These are phyloP conservation scores for Palythoa caribaeorum DNA, from an alignment of 92 coral and sea anemone species.

Conservation along the genomic window DNA sequence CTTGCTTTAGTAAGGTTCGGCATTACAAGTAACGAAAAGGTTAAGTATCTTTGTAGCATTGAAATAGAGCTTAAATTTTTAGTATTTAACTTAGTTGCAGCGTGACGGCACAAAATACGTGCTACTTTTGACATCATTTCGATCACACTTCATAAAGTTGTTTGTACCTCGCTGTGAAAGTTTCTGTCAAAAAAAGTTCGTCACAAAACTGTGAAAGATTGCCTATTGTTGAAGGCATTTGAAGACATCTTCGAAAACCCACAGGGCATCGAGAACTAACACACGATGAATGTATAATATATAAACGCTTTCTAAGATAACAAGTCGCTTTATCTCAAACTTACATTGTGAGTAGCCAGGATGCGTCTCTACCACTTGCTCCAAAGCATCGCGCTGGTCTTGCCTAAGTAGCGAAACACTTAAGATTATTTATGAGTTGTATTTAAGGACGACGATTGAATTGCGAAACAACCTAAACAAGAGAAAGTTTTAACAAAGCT, in stretches of 20 bases:
- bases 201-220: constrained; percentile 60
- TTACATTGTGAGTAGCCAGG: constrained; percentile 95
- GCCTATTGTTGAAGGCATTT: constrained; percentile 55
- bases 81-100: constrained; percentile 19
- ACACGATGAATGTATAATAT: constrained; percentile 62
- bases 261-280: constrained; percentile 52
- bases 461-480: not conserved
- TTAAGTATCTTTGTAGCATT: not conserved
- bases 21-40: not conserved
- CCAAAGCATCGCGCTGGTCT: constrained; percentile 93
- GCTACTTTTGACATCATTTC: constrained; percentile 28
- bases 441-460: not conserved
- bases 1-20: not conserved
- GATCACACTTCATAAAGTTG: constrained; percentile 46
- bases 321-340: constrained; percentile 76
- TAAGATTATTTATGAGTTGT: not conserved
- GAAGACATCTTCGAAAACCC: constrained; percentile 49
- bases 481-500: not conserved
- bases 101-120: constrained; percentile 6
- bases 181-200: constrained; percentile 54
- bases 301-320: constrained; percentile 71
- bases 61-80: not conserved
- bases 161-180: constrained; percentile 50
- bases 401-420: constrained; percentile 63
- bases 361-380: constrained; percentile 87